Conservation (phyloP, 2,797 vertebrate species). For the Megalops cyprinoides region DNA sequence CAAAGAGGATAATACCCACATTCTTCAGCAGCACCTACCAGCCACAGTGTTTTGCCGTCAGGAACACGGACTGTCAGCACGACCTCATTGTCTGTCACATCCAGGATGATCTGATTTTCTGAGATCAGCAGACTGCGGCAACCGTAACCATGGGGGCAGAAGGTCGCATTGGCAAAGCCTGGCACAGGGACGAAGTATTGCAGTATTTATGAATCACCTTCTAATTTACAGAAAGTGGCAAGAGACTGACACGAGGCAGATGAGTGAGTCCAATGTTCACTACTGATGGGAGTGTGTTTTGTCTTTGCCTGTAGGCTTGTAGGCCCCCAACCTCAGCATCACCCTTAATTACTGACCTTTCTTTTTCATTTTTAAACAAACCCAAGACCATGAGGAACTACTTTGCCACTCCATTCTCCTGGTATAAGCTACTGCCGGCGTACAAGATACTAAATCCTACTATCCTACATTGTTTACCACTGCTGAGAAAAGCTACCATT, state of each 20-base stretch:
- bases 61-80: conserved; percentile 86
- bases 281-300: not conserved
- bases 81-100: conserved; percentile 86
- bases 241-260: not conserved
- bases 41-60: conserved; percentile 84
- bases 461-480: not conserved
- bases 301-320: not conserved
- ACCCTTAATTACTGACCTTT: no score
- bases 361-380: not conserved
- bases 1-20: no score
- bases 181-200: conserved; percentile 18
- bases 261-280: not conserved
- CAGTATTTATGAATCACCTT: not conserved
- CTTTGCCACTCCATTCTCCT: no score
- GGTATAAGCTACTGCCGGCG: no score
- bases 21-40: conserved; percentile 72
- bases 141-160: conserved; percentile 91
- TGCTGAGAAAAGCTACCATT: not conserved
- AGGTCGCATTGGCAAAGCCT: conserved; percentile 87
- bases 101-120: conserved; percentile 85
- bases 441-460: no score
- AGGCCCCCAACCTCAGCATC: not conserved
- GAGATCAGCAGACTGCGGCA: conserved; percentile 87
- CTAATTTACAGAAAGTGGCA: not conserved
- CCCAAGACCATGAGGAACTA: not conserved